Evolutionary conservation across 2,888 invertebrate genomes (phyloP).

Genomic region (Drosophila tanythrix): DNA sequence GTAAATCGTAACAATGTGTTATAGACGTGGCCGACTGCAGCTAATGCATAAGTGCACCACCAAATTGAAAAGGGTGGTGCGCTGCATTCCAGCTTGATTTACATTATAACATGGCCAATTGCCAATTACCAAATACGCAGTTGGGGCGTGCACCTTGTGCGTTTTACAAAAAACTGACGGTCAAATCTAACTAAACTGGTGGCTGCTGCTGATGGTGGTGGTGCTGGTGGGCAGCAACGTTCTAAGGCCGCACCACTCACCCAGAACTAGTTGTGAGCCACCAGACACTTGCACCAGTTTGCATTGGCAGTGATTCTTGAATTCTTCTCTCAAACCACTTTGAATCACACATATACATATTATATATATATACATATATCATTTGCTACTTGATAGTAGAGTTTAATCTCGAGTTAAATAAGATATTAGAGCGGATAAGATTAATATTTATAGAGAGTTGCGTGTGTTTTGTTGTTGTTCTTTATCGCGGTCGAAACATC

Average conservation of each 20-base stretch:
- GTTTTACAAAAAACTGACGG: constrained; percentile 20
- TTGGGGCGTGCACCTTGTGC: constrained; percentile 34
- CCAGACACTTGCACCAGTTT: constrained; percentile 17
- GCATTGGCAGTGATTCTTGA: constrained; percentile 51
- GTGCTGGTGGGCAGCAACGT: constrained; percentile 8
- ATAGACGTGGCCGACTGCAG: constrained; percentile 24
- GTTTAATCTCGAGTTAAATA: constrained; percentile 21
- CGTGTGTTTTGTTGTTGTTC: constrained; percentile 61
- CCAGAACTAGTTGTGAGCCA: constrained; percentile 22
- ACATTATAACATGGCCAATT: constrained; percentile 33
- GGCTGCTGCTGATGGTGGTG: not conserved
- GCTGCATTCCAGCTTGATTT: not conserved
- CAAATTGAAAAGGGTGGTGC: constrained; percentile 13
- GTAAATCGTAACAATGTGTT: constrained; percentile 25
- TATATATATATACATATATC: constrained; percentile 40
- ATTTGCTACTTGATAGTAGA: constrained; percentile 12
- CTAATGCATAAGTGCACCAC: constrained; percentile 45
- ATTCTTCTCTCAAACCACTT: not conserved
- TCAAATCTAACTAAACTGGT: constrained; percentile 15
- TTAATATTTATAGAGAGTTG: constrained; percentile 21
- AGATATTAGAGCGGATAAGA: constrained; percentile 5
- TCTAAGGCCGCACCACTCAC: constrained; percentile 52
- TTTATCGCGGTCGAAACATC: constrained; percentile 85
- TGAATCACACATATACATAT: constrained; percentile 10
- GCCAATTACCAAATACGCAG: constrained; percentile 21